Conservation (phyloP, 2,888 invertebrate genomes). For the Norana najaformis region DNA sequence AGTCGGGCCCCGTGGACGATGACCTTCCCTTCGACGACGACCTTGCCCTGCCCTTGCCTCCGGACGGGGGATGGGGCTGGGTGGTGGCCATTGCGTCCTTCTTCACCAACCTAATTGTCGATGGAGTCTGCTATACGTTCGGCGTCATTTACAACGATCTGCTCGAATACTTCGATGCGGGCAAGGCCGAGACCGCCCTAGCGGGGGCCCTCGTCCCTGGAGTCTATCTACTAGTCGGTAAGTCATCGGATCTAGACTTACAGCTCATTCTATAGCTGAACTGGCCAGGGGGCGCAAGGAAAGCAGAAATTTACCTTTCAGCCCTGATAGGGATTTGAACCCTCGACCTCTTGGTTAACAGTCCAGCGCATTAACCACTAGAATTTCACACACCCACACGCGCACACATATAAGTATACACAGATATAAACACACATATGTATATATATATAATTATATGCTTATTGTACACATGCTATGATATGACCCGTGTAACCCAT, state of each 20-base stretch:
- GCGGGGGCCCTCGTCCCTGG: constrained; percentile 85
- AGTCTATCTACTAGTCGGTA: constrained; percentile 83
- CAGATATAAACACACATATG: too few species aligned
- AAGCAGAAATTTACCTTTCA: too few species aligned
- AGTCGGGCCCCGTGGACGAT: not conserved
- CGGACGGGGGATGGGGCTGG: constrained; percentile 40
- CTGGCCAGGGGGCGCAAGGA: too few species aligned
- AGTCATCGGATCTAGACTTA: constrained; percentile 29
- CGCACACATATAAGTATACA: too few species aligned
- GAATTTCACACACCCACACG: too few species aligned
- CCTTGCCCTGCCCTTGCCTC: constrained; percentile 31
- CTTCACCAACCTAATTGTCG: constrained; percentile 37
- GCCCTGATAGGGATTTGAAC: too few species aligned
- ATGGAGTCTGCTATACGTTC: constrained; percentile 38
- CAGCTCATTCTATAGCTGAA: too few species aligned
- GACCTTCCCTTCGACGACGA: not conserved
- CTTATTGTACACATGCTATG: not conserved
- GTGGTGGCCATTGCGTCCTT: constrained; percentile 36
- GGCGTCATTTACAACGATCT: constrained; percentile 64
- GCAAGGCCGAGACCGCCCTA: constrained; percentile 75
- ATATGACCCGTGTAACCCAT: not conserved
- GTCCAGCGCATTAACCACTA: too few species aligned
- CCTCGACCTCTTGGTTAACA: too few species aligned
- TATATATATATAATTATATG: too few species aligned
- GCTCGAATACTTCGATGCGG: constrained; percentile 69